Evolutionary conservation across 1,140 invertebrate genomes (phyloP), one percentile per base, ranked within the genome.

Genomic region (Procambarus clarkii): DNA sequence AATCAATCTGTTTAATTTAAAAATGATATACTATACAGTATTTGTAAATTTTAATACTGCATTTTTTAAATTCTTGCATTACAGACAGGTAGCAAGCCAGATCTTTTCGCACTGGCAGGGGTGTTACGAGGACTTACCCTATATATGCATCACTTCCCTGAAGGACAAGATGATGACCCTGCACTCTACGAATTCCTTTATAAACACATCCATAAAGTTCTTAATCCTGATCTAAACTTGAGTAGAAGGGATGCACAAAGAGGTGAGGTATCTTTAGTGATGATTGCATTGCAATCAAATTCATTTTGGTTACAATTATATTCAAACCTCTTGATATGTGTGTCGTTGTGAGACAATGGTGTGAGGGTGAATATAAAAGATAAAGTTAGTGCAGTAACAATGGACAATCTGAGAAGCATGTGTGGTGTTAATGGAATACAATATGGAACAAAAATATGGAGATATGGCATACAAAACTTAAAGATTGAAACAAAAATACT

Each of bases 211-310:
- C 86, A 92, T 46, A 93, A 92, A 71, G 54, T 92, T 45, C 71
- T 93, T 15, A 89, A 93, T 83, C 92, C 92, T 46, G 79, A 86
- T 60, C 54, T 93, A 4, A 86, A 93, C n/a, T 79, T 93, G 3
- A 77, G 76, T 13, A 92, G 88, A 74, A 88, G 92, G 54, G 92
- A 92, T 89, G 92, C 91, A 46, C 92, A 88, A n/a, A 85, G 92
- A 93, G 92, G 92, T 92, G 64, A 79, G 79, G 9, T 79, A 83
- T 11, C 24, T 85, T 7, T 24, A 24, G 21, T 64, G 24, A 64
- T 64, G 18, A 34, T 34, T 34, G 34, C 34, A 34, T 34, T 34
- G 34, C 34, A 34, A 34, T 34, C 34, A 34, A 34, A 34, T 34
- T 34, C 34, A 34, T 34, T 34, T 34, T 34, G 34, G 34, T 34